Evolutionary conservation across 2,113 vertebrate genomes (phyloP).

Genomic region (Azemiops feae): DNA sequence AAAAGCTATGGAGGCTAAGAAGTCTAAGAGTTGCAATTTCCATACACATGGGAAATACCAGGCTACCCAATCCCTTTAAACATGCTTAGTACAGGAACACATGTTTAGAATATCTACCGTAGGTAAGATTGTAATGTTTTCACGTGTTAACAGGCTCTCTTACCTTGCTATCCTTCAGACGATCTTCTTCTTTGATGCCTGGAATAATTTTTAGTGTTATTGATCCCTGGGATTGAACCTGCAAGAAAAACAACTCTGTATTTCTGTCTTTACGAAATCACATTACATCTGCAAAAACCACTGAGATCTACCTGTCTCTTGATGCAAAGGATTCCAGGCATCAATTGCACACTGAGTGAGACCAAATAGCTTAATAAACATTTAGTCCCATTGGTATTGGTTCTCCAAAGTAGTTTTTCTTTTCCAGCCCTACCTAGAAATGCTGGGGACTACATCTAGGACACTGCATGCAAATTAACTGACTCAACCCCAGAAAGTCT

Average conservation of each 20-base stretch:
- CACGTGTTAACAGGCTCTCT: not conserved
- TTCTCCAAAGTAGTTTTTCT: not conserved
- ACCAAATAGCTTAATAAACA: not conserved
- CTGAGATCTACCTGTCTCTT: not conserved
- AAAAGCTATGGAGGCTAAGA: not conserved
- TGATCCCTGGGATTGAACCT: conserved; percentile 94
- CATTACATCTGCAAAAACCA: not conserved
- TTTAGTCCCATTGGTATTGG: not conserved
- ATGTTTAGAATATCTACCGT: not conserved
- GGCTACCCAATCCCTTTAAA: not conserved
- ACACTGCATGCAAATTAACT: not conserved
- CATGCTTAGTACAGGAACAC: not conserved
- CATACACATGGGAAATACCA: not conserved
- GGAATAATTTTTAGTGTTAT: conserved; percentile 96
- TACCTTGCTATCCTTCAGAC: conserved; percentile 89
- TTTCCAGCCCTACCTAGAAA: not conserved
- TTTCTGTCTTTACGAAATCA: not conserved
- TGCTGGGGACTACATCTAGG: not conserved
- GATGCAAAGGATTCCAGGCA: not conserved
- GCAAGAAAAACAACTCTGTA: conserved; percentile 25
- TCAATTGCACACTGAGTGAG: not conserved
- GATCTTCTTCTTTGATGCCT: conserved; percentile 87
- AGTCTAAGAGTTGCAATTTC: not conserved
- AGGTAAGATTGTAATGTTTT: not conserved
- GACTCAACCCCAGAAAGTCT: not conserved